Evolutionary conservation across 2,888 invertebrate species (phyloP).

Genomic region (Petrolisthes cinctipes): DNA sequence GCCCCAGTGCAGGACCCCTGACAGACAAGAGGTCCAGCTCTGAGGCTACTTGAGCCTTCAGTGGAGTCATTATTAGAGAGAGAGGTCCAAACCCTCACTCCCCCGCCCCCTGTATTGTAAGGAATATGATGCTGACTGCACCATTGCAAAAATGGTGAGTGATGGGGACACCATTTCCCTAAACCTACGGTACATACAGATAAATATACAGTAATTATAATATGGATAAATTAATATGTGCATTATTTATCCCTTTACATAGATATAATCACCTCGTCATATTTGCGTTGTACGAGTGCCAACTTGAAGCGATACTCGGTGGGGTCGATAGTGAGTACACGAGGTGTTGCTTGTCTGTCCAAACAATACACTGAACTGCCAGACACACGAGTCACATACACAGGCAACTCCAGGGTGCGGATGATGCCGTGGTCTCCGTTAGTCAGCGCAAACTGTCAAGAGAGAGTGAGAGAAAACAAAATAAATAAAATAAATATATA

Average conservation of each 20-base stretch:
- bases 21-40: no score
- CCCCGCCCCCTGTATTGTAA: no score
- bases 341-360: slow-evolving; percentile 91
- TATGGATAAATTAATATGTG: neutral
- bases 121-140: no score
- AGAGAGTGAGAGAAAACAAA: neutral
- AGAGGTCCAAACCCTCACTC: neutral
- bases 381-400: slow-evolving; percentile 93
- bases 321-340: slow-evolving; percentile 92
- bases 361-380: slow-evolving; percentile 92
- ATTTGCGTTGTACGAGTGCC: slow-evolving; percentile 94
- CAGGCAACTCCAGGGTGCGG: slow-evolving; percentile 95
- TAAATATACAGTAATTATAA: no score
- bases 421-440: slow-evolving; percentile 99
- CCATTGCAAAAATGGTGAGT: neutral
- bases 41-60: no score
- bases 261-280: slow-evolving; percentile 81
- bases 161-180: neutral
- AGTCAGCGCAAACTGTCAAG: slow-evolving; percentile 82
- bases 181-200: no score
- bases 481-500: neutral
- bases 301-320: slow-evolving; percentile 98
- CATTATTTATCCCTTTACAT: neutral
- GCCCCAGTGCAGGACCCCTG: no score
- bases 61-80: no score